Conservation (phyloP, 2,888 invertebrate species). For the Mechanitis mazaeus region DNA sequence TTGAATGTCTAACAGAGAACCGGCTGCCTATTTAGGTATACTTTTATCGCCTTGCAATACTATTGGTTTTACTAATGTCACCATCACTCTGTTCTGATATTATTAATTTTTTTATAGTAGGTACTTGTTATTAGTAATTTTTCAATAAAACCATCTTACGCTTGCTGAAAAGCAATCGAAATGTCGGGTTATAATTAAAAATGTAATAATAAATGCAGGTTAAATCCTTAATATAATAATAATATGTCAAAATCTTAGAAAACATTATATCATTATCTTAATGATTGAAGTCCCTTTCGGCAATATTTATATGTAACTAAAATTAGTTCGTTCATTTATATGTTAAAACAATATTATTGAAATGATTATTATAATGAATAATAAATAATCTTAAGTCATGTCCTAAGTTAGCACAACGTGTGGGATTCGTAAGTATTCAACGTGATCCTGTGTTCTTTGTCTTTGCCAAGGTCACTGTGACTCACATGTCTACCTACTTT, state of each 20-base stretch:
- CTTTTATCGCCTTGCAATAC: conserved; percentile 56
- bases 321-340: too few relatives aligned
- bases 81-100: conserved; percentile 6
- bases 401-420: conserved; percentile 15
- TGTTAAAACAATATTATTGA: too few relatives aligned
- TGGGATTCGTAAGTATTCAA: conserved; percentile 34
- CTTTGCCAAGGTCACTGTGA: conserved; percentile 64
- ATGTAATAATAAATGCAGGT: too few relatives aligned
- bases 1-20: conserved; percentile 47
- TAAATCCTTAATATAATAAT: too few relatives aligned
- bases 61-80: conserved; percentile 36
- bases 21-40: conserved; percentile 52
- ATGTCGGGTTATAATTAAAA: too few relatives aligned
- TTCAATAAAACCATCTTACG: too few relatives aligned
- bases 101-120: not conserved
- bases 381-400: not conserved
- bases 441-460: conserved; percentile 59
- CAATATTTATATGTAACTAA: too few relatives aligned
- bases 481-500: conserved; percentile 34
- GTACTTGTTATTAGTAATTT: not conserved
- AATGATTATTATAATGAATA: too few relatives aligned
- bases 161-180: too few relatives aligned
- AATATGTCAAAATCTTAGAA: too few relatives aligned
- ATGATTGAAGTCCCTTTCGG: too few relatives aligned
- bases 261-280: too few relatives aligned